phyloP scores from a whole-genome alignment of 2,888 invertebrate genomes.

The Teleogryllus oceanicus region DNA sequence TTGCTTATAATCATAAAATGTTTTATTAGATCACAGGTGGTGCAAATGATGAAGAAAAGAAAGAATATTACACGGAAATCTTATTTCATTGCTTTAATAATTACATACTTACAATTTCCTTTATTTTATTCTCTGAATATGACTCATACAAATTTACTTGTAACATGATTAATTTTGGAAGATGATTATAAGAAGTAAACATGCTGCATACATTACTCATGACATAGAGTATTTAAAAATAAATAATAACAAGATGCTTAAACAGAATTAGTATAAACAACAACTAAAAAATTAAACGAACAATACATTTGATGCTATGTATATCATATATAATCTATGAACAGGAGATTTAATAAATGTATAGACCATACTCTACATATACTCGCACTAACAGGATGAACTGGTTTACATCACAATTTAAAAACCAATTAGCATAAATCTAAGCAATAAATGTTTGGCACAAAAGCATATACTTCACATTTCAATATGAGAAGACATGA shows the following conservation, averaged over 20 bases:
- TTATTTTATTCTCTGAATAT: slow-evolving; percentile 7
- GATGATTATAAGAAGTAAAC: slow-evolving; percentile 1
- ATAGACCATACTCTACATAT: background rate
- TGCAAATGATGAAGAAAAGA: background rate
- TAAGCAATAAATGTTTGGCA: background rate
- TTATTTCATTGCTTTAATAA: slow-evolving; percentile 7
- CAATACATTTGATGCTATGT: background rate
- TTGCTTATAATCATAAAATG: no score
- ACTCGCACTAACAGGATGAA: background rate
- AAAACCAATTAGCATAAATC: slow-evolving; percentile 1
- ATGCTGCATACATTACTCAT: background rate
- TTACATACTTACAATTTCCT: slow-evolving; percentile 9
- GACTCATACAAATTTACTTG: slow-evolving; percentile 18
- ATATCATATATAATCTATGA: slow-evolving; percentile 1
- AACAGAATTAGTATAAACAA: background rate
- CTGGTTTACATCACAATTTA: slow-evolving; percentile 18
- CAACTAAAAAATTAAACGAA: background rate
- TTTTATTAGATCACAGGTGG: no score
- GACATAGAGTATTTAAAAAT: background rate
- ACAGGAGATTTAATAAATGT: slow-evolving; percentile 4
- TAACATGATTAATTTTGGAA: slow-evolving; percentile 18
- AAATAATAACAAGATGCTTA: background rate
- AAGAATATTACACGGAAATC: background rate
- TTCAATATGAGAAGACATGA: background rate
- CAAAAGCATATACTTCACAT: slow-evolving; percentile 9